phyloP scores from a whole-genome alignment of 2,888 invertebrate species.

The Dexiosoma caninum region DNA sequence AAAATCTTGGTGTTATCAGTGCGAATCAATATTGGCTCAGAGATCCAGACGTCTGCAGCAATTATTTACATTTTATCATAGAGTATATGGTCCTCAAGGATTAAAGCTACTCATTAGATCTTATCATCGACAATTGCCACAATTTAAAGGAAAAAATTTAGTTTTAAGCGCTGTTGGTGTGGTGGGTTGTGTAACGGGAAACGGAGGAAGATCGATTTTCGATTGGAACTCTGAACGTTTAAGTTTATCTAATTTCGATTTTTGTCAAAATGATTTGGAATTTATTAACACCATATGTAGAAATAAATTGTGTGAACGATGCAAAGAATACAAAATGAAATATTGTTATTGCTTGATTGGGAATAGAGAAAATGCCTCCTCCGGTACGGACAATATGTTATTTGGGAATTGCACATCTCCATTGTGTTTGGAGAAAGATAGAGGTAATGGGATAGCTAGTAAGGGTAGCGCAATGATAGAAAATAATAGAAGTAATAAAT shows the following conservation, averaged over 20 bases:
- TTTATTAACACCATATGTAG: constrained; percentile 79
- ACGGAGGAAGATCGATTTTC: constrained; percentile 78
- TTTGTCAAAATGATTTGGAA: constrained; percentile 81
- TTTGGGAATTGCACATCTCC: constrained; percentile 77
- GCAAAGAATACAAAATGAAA: constrained; percentile 71
- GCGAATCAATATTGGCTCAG: constrained; percentile 81
- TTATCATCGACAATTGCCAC: constrained; percentile 76
- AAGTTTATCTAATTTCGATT: constrained; percentile 79
- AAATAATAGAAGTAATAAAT: constrained; percentile 68
- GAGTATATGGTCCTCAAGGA: constrained; percentile 82
- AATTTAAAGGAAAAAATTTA: constrained; percentile 80
- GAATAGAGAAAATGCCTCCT: constrained; percentile 61
- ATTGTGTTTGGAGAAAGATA: constrained; percentile 36
- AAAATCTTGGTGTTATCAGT: constrained; percentile 80
- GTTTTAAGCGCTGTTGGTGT: constrained; percentile 79
- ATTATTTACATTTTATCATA: constrained; percentile 81
- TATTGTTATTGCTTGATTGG: constrained; percentile 72
- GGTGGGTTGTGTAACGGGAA: constrained; percentile 74
- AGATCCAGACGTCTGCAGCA: constrained; percentile 82
- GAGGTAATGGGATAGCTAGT: constrained; percentile 16
- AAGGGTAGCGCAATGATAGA: constrained; percentile 66
- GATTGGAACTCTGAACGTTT: constrained; percentile 83
- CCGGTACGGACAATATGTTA: no score
- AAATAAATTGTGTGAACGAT: constrained; percentile 78
- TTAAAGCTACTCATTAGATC: constrained; percentile 79